Percentiles rank a stretch among this genome's conserved stretches.
phyloP scores from a whole-genome alignment of 1,140 invertebrate species.

The Conopomorpha cramerella region DNA sequence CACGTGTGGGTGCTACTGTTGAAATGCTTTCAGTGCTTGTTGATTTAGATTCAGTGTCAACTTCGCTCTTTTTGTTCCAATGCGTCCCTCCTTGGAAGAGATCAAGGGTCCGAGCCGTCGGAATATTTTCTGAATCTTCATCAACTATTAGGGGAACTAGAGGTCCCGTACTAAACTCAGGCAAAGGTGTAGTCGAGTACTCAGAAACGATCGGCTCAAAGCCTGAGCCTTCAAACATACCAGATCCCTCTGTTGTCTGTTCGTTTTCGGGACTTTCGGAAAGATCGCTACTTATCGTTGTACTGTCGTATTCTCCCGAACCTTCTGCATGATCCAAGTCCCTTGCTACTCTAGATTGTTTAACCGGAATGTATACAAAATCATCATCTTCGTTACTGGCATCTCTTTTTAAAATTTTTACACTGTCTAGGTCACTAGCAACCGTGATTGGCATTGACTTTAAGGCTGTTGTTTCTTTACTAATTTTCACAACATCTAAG shows the following conservation, averaged over 20 bases:
- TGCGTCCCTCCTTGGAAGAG: constrained; percentile 31
- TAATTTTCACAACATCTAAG: constrained; percentile 33
- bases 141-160: constrained; percentile 24
- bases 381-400: constrained; percentile 42
- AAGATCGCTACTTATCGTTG: constrained; percentile 28
- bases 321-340: constrained; percentile 30
- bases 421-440: constrained; percentile 39
- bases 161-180: constrained; percentile 24
- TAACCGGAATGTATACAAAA: constrained; percentile 36
- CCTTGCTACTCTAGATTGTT: constrained; percentile 17
- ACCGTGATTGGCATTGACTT: constrained; percentile 41
- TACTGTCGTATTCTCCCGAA: constrained; percentile 35
- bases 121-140: constrained; percentile 24
- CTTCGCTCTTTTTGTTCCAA: constrained; percentile 27
- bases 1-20: constrained; percentile 25
- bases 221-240: constrained; percentile 32
- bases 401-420: constrained; percentile 33
- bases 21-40: constrained; percentile 19
- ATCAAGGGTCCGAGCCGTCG: constrained; percentile 18
- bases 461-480: constrained; percentile 33
- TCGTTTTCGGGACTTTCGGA: too few species aligned
- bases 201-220: constrained; percentile 12
- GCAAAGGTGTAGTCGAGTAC: constrained; percentile 19
- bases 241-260: constrained; percentile 32
- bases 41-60: constrained; percentile 5